phyloP scores from a whole-genome alignment of 1,140 invertebrate genomes.

The Drosophila bipectinata region DNA sequence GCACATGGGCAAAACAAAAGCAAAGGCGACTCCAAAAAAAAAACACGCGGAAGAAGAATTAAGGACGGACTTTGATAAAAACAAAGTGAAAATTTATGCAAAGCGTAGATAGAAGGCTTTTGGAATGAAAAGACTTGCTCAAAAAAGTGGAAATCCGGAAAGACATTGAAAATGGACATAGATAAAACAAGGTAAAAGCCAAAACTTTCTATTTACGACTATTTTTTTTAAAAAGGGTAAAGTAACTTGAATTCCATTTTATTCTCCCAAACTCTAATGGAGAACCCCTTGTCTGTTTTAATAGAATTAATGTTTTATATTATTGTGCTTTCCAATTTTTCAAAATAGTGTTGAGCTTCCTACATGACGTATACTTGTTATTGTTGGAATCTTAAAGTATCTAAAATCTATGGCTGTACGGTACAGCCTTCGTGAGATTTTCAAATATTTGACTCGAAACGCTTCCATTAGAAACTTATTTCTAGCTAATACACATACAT shows the following conservation, averaged over 20 bases:
- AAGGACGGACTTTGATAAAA: conserved; percentile 64
- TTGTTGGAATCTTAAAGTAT: not conserved
- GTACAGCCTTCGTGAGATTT: not conserved
- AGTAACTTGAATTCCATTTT: not conserved
- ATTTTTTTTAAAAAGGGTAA: not conserved
- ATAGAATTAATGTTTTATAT: not conserved
- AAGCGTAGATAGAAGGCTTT: conserved; percentile 63
- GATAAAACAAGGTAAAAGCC: conserved; percentile 14
- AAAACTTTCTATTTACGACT: conserved; percentile 6
- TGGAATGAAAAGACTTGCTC: conserved; percentile 20
- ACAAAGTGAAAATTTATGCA: conserved; percentile 81
- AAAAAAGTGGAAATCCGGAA: conserved; percentile 20
- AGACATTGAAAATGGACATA: conserved; percentile 18
- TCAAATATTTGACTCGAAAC: not conserved
- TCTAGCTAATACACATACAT: not conserved
- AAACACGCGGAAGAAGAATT: conserved; percentile 36
- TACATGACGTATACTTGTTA: not conserved
- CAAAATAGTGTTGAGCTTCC: too few relatives aligned
- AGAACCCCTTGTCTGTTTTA: not conserved
- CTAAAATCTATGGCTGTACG: not conserved
- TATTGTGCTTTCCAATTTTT: not conserved
- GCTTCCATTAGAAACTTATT: not conserved
- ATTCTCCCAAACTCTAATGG: not conserved
- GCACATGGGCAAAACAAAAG: conserved; percentile 59
- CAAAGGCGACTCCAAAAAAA: conserved; percentile 25